phyloP scores from a whole-genome alignment of 2,888 invertebrate genomes.

The Agrilus mali region DNA sequence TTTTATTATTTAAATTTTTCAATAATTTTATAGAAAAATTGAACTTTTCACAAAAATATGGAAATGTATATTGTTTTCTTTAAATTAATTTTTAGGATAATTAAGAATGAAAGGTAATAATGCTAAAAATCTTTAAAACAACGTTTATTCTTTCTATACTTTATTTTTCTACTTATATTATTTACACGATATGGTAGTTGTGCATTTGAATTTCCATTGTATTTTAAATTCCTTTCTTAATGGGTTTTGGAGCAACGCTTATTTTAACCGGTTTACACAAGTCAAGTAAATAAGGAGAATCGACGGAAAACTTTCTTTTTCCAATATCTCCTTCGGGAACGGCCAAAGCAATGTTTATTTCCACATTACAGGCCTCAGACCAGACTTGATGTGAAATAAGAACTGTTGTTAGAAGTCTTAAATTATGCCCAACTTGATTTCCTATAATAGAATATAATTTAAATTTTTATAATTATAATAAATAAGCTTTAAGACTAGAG shows the following conservation, averaged over 20 bases:
- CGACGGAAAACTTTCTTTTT: slow-evolving; percentile 29
- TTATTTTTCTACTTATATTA: too few relatives aligned
- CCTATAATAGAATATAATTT: slow-evolving; percentile 27
- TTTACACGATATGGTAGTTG: too few relatives aligned
- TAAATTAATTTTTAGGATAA: too few relatives aligned
- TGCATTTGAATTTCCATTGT: background rate
- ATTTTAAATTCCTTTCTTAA: slow-evolving; percentile 43
- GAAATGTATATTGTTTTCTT: too few relatives aligned
- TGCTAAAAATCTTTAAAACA: too few relatives aligned
- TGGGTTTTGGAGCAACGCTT: slow-evolving; percentile 77
- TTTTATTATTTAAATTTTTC: too few relatives aligned
- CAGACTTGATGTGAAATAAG: slow-evolving; percentile 84
- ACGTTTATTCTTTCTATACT: too few relatives aligned
- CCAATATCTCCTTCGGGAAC: slow-evolving; percentile 46
- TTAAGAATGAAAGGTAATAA: too few relatives aligned
- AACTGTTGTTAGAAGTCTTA: slow-evolving; percentile 72
- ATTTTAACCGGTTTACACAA: slow-evolving; percentile 79
- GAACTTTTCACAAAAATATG: too few relatives aligned
- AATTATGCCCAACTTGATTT: slow-evolving; percentile 42
- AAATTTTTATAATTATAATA: slow-evolving; percentile 14
- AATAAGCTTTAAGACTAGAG: background rate
- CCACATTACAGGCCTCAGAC: slow-evolving; percentile 84
- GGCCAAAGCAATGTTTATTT: slow-evolving; percentile 71
- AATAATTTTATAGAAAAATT: too few relatives aligned
- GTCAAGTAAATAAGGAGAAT: slow-evolving; percentile 51